Percentiles rank a stretch among this genome's conserved stretches.
Evolutionary conservation across 2,888 invertebrate species (phyloP).

Genomic region (Nemotelus pantherinus): DNA sequence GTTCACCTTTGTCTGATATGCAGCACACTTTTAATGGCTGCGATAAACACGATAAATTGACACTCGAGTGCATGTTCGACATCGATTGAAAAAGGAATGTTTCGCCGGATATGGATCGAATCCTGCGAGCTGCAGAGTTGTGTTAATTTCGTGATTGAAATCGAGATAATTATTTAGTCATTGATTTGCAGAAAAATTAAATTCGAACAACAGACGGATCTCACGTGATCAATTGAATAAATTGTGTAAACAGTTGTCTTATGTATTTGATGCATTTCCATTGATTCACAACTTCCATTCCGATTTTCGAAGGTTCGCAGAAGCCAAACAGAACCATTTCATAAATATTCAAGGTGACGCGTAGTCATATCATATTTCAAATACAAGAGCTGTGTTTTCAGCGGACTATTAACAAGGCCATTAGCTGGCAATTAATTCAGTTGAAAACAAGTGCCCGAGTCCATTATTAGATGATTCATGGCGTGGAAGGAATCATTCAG

Average conservation of each 20-base stretch:
- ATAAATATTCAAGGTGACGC: too few relatives aligned
- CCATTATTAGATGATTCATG: neutral
- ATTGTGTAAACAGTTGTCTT: too few relatives aligned
- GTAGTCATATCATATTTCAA: neutral
- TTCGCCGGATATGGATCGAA: neutral
- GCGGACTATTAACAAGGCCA: slow-evolving; percentile 5
- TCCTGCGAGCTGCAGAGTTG: too few relatives aligned
- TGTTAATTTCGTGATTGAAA: too few relatives aligned
- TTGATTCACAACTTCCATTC: too few relatives aligned
- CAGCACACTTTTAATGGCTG: slow-evolving; percentile 6
- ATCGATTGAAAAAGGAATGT: neutral
- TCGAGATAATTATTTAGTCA: too few relatives aligned
- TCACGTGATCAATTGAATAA: too few relatives aligned
- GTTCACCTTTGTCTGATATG: slow-evolving; percentile 24
- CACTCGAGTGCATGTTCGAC: neutral
- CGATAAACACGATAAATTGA: slow-evolving; percentile 6
- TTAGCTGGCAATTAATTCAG: neutral
- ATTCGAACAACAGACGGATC: too few relatives aligned
- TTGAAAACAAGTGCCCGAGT: slow-evolving; percentile 1
- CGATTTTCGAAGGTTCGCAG: too few relatives aligned
- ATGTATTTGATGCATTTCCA: too few relatives aligned
- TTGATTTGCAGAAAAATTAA: too few relatives aligned
- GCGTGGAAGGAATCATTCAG: slow-evolving; percentile 7
- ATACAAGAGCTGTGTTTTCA: neutral
- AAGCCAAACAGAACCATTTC: too few relatives aligned